A percentile compares a stretch with the other conserved stretches of the same genome.
These are phyloP conservation scores for Amblyraja radiata DNA, from an alignment of 2,797 vertebrate species.

Conservation along the genomic window DNA sequence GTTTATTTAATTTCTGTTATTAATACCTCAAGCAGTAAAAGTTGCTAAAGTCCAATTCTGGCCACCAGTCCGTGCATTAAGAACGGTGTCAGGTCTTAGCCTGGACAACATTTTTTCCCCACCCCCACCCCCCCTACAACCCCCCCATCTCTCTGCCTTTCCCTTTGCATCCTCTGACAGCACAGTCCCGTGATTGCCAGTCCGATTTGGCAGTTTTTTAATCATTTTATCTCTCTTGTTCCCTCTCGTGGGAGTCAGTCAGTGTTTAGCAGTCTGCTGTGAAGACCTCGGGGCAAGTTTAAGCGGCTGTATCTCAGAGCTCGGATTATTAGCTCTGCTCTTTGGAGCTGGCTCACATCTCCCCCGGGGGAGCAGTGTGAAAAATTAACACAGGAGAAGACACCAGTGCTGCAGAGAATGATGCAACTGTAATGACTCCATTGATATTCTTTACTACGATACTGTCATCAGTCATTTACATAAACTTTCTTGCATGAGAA, in stretches of 20 bases:
- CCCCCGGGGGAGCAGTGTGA: slow-evolving; percentile 82
- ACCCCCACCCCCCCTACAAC: background rate
- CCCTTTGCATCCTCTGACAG: slow-evolving; percentile 63
- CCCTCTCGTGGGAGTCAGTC: slow-evolving; percentile 78
- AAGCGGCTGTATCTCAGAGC: slow-evolving; percentile 82
- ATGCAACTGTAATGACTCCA: slow-evolving; percentile 99
- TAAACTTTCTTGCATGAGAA: slow-evolving; percentile 72
- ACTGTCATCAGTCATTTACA: slow-evolving; percentile 98
- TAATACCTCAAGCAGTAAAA: slow-evolving; percentile 18
- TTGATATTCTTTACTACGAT: slow-evolving; percentile 99
- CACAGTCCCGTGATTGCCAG: slow-evolving; percentile 80
- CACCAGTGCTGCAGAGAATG: slow-evolving; percentile 71
- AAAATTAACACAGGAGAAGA: slow-evolving; percentile 89
- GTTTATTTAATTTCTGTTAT: slow-evolving; percentile 28
- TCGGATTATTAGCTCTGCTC: slow-evolving; percentile 99
- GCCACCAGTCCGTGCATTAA: background rate
- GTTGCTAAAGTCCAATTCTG: background rate
- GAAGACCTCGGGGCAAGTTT: slow-evolving; percentile 89
- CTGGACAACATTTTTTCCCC: slow-evolving; percentile 54
- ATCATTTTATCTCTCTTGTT: slow-evolving; percentile 91
- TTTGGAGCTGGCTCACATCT: slow-evolving; percentile 84
- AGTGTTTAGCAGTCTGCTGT: slow-evolving; percentile 93
- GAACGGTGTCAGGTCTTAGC: slow-evolving; percentile 37
- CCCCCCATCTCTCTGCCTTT: background rate
- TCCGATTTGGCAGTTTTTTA: slow-evolving; percentile 85